phyloP scores from a whole-genome alignment of 2,113 vertebrate genomes.

The Galemys pyrenaicus region DNA sequence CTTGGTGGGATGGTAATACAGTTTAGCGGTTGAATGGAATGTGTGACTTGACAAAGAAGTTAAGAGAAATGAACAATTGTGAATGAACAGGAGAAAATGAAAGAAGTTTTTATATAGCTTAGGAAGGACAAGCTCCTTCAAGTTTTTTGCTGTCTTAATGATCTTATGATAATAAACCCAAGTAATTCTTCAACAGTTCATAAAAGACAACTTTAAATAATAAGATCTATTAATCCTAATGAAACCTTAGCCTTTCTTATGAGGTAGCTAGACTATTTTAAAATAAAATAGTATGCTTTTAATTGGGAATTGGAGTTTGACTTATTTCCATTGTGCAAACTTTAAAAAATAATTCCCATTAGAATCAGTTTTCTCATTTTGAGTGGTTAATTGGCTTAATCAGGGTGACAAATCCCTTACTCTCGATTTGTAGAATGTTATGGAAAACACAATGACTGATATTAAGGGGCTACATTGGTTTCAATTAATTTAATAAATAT shows the following conservation, averaged over 20 bases:
- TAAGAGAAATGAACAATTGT: neutral
- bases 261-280: neutral
- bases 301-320: neutral
- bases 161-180: neutral
- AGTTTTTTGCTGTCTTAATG: slow-evolving; percentile 2
- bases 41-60: neutral
- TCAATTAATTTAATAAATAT: slow-evolving; percentile 6
- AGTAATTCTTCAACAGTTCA: neutral
- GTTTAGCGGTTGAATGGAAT: slow-evolving; percentile 52
- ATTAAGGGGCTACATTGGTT: neutral
- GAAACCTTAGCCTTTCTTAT: neutral
- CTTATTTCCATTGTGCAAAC: neutral
- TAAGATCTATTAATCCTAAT: neutral
- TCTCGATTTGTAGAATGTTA: neutral
- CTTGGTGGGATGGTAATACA: slow-evolving; percentile 15
- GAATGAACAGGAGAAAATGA: slow-evolving; percentile 44
- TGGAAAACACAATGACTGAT: neutral
- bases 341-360: neutral
- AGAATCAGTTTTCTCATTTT: neutral
- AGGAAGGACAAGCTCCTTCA: slow-evolving; percentile 8
- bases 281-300: slow-evolving; percentile 1
- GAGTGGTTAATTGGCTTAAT: neutral
- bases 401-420: neutral
- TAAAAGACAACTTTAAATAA: neutral
- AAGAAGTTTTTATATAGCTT: neutral